phyloP scores from a whole-genome alignment of 2,888 invertebrate genomes.

The Patella depressa region DNA sequence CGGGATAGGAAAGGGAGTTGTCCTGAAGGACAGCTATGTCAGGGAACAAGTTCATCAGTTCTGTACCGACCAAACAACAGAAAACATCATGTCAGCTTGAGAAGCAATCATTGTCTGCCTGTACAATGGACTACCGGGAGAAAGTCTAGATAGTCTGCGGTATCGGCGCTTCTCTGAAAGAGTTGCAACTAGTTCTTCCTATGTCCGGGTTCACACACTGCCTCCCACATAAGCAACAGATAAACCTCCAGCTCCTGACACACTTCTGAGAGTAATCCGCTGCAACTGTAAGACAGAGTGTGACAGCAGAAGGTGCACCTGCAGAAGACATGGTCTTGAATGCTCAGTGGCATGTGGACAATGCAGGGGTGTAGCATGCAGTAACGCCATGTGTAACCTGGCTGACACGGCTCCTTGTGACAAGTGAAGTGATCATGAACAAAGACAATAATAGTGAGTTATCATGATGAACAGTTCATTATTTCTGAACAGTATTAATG shows the following conservation, averaged over 20 bases:
- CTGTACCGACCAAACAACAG: not conserved
- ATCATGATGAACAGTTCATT: too few species aligned
- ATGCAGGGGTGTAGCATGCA: conserved; percentile 14
- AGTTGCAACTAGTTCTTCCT: conserved; percentile 17
- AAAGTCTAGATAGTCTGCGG: not conserved
- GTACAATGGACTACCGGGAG: not conserved
- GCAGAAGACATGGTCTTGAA: conserved; percentile 21
- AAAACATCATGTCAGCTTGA: not conserved
- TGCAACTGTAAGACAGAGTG: conserved; percentile 42
- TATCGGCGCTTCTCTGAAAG: conserved; percentile 21
- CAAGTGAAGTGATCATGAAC: too few species aligned
- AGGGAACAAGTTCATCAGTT: not conserved
- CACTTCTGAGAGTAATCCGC: conserved; percentile 35
- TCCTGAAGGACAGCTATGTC: not conserved
- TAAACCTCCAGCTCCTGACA: conserved; percentile 39
- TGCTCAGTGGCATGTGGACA: conserved; percentile 18
- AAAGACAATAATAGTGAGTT: too few species aligned
- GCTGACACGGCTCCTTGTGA: too few species aligned
- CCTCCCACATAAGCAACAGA: conserved; percentile 41
- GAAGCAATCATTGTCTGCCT: not conserved
- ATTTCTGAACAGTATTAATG: too few species aligned
- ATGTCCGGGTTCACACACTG: conserved; percentile 30
- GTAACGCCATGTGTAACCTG: not conserved
- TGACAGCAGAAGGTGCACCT: conserved; percentile 33
- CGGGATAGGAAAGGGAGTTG: not conserved